Evolutionary conservation across 2,113 vertebrate genomes (phyloP).

Genomic region (Anser cygnoides): DNA sequence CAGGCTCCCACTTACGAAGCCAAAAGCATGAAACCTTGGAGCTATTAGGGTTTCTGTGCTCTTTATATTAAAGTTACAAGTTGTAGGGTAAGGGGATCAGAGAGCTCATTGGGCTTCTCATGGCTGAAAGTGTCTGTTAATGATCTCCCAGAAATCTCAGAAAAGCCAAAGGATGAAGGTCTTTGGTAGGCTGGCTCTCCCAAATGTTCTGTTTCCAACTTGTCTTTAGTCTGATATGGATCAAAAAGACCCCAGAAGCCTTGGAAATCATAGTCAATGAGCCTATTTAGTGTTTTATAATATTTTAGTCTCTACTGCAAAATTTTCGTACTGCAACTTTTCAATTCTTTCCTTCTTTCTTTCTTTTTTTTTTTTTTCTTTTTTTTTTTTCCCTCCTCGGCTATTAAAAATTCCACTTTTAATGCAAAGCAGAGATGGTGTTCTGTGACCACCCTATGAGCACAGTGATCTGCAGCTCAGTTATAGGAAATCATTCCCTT

Average conservation of each 20-base stretch:
- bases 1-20: not conserved
- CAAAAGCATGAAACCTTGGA: not conserved
- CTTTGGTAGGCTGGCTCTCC: not conserved
- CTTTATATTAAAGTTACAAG: not conserved
- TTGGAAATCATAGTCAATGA: not conserved
- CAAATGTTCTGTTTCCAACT: not conserved
- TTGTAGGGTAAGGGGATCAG: not conserved
- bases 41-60: not conserved
- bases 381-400: not conserved
- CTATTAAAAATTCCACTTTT: slow-evolving; percentile 53
- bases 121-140: not conserved
- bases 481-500: slow-evolving; percentile 31
- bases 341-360: not conserved
- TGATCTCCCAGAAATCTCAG: not conserved
- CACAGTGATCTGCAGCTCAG: not conserved
- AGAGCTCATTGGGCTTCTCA: not conserved
- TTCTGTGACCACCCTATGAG: slow-evolving; percentile 13
- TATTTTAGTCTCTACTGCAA: not conserved
- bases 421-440: slow-evolving; percentile 31
- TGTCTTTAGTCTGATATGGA: not conserved
- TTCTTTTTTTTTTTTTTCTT: not conserved
- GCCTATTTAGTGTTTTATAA: accelerated
- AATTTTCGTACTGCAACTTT: not conserved
- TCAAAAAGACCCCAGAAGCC: not conserved
- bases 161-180: not conserved